Base-by-base conservation (phyloP, 2,888 invertebrate species). In the Mallateleia sp. region DNA sequence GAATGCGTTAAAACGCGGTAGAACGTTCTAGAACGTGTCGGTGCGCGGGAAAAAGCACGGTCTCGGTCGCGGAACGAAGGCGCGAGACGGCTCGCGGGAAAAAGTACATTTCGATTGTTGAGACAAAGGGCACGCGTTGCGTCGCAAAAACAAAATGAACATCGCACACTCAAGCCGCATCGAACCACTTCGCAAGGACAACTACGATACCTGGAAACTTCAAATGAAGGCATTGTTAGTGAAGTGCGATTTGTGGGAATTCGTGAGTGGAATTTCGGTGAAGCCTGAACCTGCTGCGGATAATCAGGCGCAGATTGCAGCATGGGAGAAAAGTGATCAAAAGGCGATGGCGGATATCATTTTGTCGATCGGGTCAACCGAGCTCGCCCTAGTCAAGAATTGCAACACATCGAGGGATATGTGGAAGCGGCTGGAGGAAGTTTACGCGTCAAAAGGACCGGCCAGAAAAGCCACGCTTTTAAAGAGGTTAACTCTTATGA, bases 151-250 rank as follows among this genome's bases (percentile, higher is more conserved):
- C 28, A 18, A 28, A 15, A 24, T 24, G 32, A 58, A 58, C n/a
- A n/a, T n/a, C n/a, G n/a, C n/a, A n/a, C n/a, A n/a, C n/a, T n/a
- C n/a, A n/a, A n/a, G n/a, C n/a, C 32, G 56, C 18, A 58, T 58
- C n/a, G 56, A 58, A 18, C 18, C 9, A 8, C 56, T 58, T 18
- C 32, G 18, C n/a, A 15, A 18, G n/a, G 56, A 58, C 14, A 58
- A 58, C 8, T 58, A n/a, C 32, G 56, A 58, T 32, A 32, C 56
- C 3, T 58, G 56, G 56, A 58, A 58, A 11, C 15, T 58, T 6
- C 56, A 58, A 18, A 58, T 58, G 32, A 58, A 56, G 28, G 54
- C 54, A 25, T 25, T 56, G 54, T 5, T 56, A 15, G 25, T 56
- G 1, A 56, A 56, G 15, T 11, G 25, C 25, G 54, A 52, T 22